Percentiles rank a stretch among this genome's conserved stretches.
phyloP scores from a whole-genome alignment of 2,797 vertebrate genomes.

The Sebastolobus alascanus region DNA sequence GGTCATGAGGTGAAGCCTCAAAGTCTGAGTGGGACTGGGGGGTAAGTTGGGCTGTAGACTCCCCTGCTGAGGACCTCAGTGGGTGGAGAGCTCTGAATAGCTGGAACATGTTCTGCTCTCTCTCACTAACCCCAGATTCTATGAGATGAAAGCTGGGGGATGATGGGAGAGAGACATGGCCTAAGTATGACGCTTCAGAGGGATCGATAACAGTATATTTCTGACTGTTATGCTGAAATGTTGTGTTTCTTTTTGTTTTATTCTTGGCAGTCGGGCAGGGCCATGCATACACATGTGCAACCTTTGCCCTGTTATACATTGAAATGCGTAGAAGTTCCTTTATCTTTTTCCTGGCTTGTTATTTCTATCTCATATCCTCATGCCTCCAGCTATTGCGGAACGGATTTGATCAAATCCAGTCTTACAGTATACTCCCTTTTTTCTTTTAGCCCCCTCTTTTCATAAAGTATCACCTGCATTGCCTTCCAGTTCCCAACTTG shows the following conservation, averaged over 20 bases:
- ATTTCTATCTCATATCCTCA: conserved; percentile 22
- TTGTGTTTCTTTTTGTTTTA: conserved; percentile 36
- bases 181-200: conserved; percentile 43
- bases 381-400: neutral
- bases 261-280: conserved; percentile 20
- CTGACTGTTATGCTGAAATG: conserved; percentile 19
- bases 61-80: conserved; percentile 59
- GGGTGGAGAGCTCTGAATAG: conserved; percentile 55
- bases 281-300: conserved; percentile 1
- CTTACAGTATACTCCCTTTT: conserved; percentile 1
- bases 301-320: conserved; percentile 17
- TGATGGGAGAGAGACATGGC: conserved; percentile 35
- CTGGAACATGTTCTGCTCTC: conserved; percentile 51
- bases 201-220: conserved; percentile 48
- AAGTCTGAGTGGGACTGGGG: conserved; percentile 46
- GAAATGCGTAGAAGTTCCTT: conserved; percentile 7
- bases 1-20: conserved; percentile 62
- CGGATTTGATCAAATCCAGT: conserved; percentile 36
- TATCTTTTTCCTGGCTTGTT: conserved; percentile 15
- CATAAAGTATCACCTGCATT: conserved; percentile 21
- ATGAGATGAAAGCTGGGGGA: conserved; percentile 64
- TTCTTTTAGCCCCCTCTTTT: conserved; percentile 1
- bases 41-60: conserved; percentile 34
- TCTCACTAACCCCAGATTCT: conserved; percentile 31
- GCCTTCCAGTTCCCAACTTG: conserved; percentile 10